Percentiles rank a stretch among this genome's conserved stretches.
These are phyloP conservation scores for Diplosoma virens DNA, from an alignment of 23 tunicate genomes.

Conservation along the genomic window DNA sequence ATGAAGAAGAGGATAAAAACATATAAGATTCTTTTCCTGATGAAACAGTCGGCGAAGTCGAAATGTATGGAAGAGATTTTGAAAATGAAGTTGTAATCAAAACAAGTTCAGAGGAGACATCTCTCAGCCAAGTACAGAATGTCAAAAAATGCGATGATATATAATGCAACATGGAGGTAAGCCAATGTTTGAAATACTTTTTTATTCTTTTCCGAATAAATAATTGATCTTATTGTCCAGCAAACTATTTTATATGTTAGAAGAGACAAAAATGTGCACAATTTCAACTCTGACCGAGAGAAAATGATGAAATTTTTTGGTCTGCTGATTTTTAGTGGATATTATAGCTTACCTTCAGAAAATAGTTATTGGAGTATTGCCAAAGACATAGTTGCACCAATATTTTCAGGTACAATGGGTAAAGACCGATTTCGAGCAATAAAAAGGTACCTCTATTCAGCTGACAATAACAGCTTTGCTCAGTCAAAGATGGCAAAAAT, in stretches of 20 bases:
- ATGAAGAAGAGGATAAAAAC: background rate
- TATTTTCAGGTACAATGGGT: background rate
- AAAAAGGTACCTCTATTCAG: background rate
- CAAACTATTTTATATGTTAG: background rate
- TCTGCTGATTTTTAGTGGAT: background rate
- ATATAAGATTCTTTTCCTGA: background rate
- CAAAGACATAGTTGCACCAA: background rate
- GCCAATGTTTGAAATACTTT: background rate
- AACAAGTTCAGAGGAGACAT: background rate
- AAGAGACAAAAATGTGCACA: background rate
- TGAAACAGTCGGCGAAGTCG: background rate
- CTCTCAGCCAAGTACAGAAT: too few species aligned
- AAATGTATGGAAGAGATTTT: background rate
- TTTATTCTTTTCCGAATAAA: background rate
- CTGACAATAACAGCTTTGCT: constrained; percentile 3
- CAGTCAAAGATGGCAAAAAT: background rate
- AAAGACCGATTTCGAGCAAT: background rate
- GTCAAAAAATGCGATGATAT: background rate
- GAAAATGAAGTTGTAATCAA: background rate
- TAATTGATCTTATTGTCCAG: background rate
- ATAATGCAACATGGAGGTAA: background rate
- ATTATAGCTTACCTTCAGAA: background rate
- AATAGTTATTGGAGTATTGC: background rate
- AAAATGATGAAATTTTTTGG: background rate
- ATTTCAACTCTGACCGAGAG: background rate